Evolutionary conservation across 2,797 vertebrate species (phyloP).

Genomic region (Catamblyrhynchus diadema): DNA sequence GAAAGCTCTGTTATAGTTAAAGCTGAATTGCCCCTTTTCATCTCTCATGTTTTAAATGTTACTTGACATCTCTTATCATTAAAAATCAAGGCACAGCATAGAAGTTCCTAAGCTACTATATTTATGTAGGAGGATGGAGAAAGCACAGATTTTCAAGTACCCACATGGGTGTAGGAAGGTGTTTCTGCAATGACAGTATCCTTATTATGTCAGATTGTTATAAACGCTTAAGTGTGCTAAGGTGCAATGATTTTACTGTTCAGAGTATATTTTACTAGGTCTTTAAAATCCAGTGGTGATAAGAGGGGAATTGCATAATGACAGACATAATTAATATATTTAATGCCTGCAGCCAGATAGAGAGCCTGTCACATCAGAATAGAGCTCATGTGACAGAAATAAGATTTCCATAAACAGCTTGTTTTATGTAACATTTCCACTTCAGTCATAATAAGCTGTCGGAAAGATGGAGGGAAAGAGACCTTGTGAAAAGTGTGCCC

Average conservation of each 20-base stretch:
- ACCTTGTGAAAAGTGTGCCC: slow-evolving; percentile 50
- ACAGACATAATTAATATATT: slow-evolving; percentile 35
- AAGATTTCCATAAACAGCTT: slow-evolving; percentile 59
- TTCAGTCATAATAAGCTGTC: slow-evolving; percentile 57
- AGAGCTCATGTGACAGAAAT: slow-evolving; percentile 49
- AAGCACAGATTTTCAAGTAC: slow-evolving; percentile 63
- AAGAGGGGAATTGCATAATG: slow-evolving; percentile 20
- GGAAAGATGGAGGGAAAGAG: slow-evolving; percentile 2
- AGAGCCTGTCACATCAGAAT: background rate
- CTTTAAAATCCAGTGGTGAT: background rate
- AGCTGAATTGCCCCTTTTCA: slow-evolving; percentile 10
- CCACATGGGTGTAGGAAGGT: slow-evolving; percentile 57
- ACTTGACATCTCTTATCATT: slow-evolving; percentile 46
- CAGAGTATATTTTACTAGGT: background rate
- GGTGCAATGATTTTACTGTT: slow-evolving; percentile 20
- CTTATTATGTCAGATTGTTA: slow-evolving; percentile 62
- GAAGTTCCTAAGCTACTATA: slow-evolving; percentile 46
- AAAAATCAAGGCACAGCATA: slow-evolving; percentile 61
- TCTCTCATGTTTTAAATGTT: slow-evolving; percentile 30
- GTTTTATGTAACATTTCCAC: slow-evolving; percentile 67
- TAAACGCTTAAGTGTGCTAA: slow-evolving; percentile 22
- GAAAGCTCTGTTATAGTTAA: background rate
- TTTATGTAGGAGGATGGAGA: slow-evolving; percentile 51
- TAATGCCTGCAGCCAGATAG: slow-evolving; percentile 1
- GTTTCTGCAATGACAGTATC: slow-evolving; percentile 57